Percentiles rank a stretch among this genome's conserved stretches.
Conservation (phyloP, 2,888 invertebrate species). For the Macrophya annulata region DNA sequence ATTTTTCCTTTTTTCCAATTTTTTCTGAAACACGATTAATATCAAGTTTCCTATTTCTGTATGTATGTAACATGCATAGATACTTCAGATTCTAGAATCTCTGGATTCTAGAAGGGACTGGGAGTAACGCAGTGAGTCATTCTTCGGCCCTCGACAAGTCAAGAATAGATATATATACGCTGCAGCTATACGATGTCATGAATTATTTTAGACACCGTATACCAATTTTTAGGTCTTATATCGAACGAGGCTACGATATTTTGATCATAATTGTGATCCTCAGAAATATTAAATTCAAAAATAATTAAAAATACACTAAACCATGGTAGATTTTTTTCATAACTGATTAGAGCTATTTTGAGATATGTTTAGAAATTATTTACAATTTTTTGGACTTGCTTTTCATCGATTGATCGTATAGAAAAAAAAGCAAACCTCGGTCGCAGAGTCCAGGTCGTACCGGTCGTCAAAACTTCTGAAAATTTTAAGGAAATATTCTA, state of each 20-base stretch:
- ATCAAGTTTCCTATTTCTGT: not conserved
- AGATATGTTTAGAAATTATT: not conserved
- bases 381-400: not conserved
- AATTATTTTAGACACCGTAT: slow-evolving; percentile 41
- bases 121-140: slow-evolving; percentile 44
- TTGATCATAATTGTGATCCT: not conserved
- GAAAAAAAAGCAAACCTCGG: too few species aligned
- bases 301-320: not conserved
- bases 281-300: not conserved
- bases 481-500: too few species aligned
- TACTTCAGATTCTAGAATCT: not conserved
- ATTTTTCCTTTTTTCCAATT: not conserved
- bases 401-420: too few species aligned
- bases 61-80: not conserved
- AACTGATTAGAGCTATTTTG: not conserved
- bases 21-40: not conserved
- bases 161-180: slow-evolving; percentile 40
- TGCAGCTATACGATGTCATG: slow-evolving; percentile 26
- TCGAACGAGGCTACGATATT: not conserved
- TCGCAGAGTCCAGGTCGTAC: too few species aligned
- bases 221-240: slow-evolving; percentile 13
- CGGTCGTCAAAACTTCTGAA: too few species aligned
- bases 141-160: slow-evolving; percentile 43
- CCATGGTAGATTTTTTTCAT: not conserved
- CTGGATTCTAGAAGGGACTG: slow-evolving; percentile 19